Percentiles rank a stretch among this genome's conserved stretches.
phyloP scores from a whole-genome alignment of 2,888 invertebrate genomes.

The Phengaris alcon region DNA sequence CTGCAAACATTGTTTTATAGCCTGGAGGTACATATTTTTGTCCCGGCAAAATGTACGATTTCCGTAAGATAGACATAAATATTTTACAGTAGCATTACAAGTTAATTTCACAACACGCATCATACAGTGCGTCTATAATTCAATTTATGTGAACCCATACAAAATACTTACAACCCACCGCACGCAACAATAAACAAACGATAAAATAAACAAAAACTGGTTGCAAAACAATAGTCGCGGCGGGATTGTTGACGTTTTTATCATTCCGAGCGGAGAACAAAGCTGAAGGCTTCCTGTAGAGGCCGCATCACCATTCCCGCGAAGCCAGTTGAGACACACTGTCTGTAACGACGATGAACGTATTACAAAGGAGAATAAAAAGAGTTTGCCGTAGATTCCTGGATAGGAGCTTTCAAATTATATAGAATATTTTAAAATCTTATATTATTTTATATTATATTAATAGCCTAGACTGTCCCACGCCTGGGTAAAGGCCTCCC shows the following conservation, averaged over 20 bases:
- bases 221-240: constrained; percentile 70
- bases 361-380: neutral
- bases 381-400: too few relatives aligned
- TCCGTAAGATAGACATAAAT: neutral
- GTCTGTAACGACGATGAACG: neutral
- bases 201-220: constrained; percentile 56
- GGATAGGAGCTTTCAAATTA: too few relatives aligned
- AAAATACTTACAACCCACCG: constrained; percentile 45
- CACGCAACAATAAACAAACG: constrained; percentile 60
- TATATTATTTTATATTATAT: too few relatives aligned
- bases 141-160: constrained; percentile 42
- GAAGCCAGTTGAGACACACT: constrained; percentile 57
- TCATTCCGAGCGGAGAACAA: constrained; percentile 74
- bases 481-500: too few relatives aligned
- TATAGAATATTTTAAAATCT: too few relatives aligned
- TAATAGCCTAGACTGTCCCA: too few relatives aligned
- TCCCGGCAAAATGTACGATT: too few relatives aligned
- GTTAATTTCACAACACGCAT: constrained; percentile 43
- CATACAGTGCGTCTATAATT: neutral
- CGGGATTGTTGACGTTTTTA: constrained; percentile 76
- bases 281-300: constrained; percentile 75
- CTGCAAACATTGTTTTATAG: too few relatives aligned
- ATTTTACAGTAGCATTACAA: constrained; percentile 35
- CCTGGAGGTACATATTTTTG: too few relatives aligned
- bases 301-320: constrained; percentile 74